phyloP scores from a whole-genome alignment of 2,888 invertebrate species.

The Lutraria lutraria region DNA sequence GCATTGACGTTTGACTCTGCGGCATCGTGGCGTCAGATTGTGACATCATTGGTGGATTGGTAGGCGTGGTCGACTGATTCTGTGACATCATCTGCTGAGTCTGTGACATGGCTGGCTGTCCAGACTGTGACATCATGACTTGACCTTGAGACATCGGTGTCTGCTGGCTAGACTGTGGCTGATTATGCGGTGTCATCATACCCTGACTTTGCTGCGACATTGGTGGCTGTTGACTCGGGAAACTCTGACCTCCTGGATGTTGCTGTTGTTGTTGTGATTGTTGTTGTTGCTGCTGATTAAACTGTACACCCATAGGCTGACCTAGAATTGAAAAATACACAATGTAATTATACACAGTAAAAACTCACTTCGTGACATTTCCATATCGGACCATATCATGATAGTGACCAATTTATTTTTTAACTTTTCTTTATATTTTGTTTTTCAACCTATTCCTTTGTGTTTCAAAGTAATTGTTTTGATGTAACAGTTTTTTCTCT shows the following conservation, averaged over 20 bases:
- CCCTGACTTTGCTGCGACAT: conserved; percentile 25
- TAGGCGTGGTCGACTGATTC: conserved; percentile 72
- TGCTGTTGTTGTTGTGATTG: conserved; percentile 45
- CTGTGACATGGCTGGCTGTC: conserved; percentile 74
- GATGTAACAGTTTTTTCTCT: no score
- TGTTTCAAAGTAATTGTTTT: no score
- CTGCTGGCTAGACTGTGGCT: conserved; percentile 60
- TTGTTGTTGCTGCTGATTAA: conserved; percentile 47
- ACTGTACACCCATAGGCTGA: conserved; percentile 57
- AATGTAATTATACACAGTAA: no score
- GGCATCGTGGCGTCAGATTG: conserved; percentile 71
- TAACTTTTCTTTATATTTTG: no score
- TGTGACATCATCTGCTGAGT: conserved; percentile 73
- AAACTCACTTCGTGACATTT: no score
- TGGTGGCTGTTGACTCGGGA: conserved; percentile 33
- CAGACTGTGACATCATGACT: conserved; percentile 69
- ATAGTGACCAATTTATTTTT: no score
- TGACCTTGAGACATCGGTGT: conserved; percentile 69
- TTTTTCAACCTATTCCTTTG: no score
- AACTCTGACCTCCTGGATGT: conserved; percentile 37
- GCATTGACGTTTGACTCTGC: conserved; percentile 70
- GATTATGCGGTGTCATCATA: conserved; percentile 70
- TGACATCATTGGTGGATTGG: conserved; percentile 77
- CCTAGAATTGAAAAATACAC: conserved; percentile 49
- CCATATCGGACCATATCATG: no score